Evolutionary conservation across 2,888 invertebrate species (phyloP).

Genomic region (Idaea dimidiata): DNA sequence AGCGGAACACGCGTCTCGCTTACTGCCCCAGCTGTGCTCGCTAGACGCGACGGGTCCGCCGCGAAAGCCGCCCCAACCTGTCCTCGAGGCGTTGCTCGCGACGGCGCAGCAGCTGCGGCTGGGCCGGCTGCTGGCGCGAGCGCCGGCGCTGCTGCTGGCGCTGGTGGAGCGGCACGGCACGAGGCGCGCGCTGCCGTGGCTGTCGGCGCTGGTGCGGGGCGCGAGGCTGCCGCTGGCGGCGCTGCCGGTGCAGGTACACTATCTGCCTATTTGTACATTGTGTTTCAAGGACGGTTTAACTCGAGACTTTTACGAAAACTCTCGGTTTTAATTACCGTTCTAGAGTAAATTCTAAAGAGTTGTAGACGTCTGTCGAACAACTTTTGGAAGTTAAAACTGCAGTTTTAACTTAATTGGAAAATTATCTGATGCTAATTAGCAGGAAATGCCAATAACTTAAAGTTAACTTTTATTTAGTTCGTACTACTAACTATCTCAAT

Average conservation of each 20-base stretch:
- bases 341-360: too few species aligned
- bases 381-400: too few species aligned
- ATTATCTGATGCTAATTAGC: too few species aligned
- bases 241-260: conserved; percentile 97
- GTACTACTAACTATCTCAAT: too few species aligned
- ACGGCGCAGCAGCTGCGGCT: conserved; percentile 90
- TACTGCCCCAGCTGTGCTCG: conserved; percentile 86
- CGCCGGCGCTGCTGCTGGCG: conserved; percentile 95
- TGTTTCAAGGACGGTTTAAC: too few species aligned
- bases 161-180: conserved; percentile 95
- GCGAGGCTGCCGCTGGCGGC: conserved; percentile 93
- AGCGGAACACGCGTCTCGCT: conserved; percentile 92
- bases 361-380: too few species aligned
- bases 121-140: conserved; percentile 94
- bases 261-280: too few species aligned
- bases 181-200: conserved; percentile 97
- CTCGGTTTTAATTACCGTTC: too few species aligned
- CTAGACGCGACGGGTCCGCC: conserved; percentile 93
- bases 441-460: too few species aligned
- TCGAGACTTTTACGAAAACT: too few species aligned
- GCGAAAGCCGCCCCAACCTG: conserved; percentile 87
- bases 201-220: conserved; percentile 95
- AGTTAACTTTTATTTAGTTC: too few species aligned
- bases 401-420: too few species aligned
- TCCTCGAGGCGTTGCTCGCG: conserved; percentile 89